Evolutionary conservation across 2,113 vertebrate species (phyloP), one percentile per base, ranked within the genome.

Genomic region (Macquaria australasica): DNA sequence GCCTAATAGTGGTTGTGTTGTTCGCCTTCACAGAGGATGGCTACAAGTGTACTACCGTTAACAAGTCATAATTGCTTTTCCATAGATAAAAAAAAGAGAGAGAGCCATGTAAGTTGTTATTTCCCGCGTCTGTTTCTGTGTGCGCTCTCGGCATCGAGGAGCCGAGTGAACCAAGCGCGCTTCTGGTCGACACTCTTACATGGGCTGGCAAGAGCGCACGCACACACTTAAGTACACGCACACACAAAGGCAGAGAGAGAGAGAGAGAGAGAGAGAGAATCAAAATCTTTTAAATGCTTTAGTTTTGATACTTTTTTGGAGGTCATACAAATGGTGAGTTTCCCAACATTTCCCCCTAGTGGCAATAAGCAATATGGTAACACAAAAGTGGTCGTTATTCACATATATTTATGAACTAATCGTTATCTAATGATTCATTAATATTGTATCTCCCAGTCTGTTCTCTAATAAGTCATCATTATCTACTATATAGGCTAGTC

Each of bases 121-220:
- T 70, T 41, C 73, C 62, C 63, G 78, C 9, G 73, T 81, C 78
- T 75, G 62, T 34, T 37, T 34, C 67, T 80, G 77, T 50, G 86
- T 91, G 92, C 86, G 91, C 93, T 87, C 89, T 81, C 89, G 43
- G 92, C 82, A 75, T 90, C 87, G 76, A 86, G 80, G 53, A 86
- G 89, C 89, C 14, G 89, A 91, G 84, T 92, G 88, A 86, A 43
- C 71, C 81, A 59, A 51, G 87, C 86, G 90, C 92, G 89, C 86
- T 70, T 60, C 79, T 90, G 79, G 21, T 53, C 64, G 5, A 8
- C 72, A 23, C 82, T 79, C 85, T 79, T 81, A 39, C 87, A 50
- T 20, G 25, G 58, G 43, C 25, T 75, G 73, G 15, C 73, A 37
- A 70, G 79, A 77, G 66, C 82, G 45, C 81, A 12, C 75, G 15